These are phyloP conservation scores for Echeneis naucrates DNA, from an alignment of 2,797 vertebrate species.

Conservation along the genomic window DNA sequence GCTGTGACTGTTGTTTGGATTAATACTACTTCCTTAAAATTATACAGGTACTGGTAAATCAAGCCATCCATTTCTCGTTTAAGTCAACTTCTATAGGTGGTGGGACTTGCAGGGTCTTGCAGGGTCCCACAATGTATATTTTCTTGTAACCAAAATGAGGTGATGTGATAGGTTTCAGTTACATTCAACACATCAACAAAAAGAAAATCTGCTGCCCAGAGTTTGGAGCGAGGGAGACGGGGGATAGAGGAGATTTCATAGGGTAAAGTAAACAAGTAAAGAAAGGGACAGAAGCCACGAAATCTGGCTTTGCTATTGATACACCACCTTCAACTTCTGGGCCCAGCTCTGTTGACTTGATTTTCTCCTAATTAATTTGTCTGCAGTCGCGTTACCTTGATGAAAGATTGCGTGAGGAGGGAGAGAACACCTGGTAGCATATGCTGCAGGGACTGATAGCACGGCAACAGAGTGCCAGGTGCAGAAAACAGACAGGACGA, in stretches of 20 bases:
- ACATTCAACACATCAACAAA: conserved; percentile 14
- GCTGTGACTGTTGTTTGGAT: too few relatives aligned
- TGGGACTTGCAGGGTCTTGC: neutral
- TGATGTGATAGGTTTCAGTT: neutral
- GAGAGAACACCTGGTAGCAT: conserved; percentile 82
- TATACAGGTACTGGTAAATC: neutral
- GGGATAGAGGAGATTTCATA: conserved; percentile 20
- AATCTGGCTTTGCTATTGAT: conserved; percentile 75
- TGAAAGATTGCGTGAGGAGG: conserved; percentile 75
- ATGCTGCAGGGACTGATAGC: conserved; percentile 78
- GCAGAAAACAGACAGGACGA: conserved; percentile 68
- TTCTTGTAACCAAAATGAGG: conserved; percentile 3
- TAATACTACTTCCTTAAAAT: too few relatives aligned
- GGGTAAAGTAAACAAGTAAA: conserved; percentile 40
- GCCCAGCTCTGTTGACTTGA: conserved; percentile 70
- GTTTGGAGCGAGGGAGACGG: conserved; percentile 2
- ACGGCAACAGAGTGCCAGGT: conserved; percentile 75
- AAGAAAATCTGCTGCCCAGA: neutral
- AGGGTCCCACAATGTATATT: neutral
- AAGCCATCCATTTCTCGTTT: neutral
- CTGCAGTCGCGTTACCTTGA: conserved; percentile 76
- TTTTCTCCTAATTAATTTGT: conserved; percentile 79
- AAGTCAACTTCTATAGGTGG: neutral
- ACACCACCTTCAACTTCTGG: conserved; percentile 65
- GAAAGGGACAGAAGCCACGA: conserved; percentile 59